Evolutionary conservation across 2,888 invertebrate species (phyloP), one percentile per base, ranked within the genome.

Genomic region (Drosophila seclusa): DNA sequence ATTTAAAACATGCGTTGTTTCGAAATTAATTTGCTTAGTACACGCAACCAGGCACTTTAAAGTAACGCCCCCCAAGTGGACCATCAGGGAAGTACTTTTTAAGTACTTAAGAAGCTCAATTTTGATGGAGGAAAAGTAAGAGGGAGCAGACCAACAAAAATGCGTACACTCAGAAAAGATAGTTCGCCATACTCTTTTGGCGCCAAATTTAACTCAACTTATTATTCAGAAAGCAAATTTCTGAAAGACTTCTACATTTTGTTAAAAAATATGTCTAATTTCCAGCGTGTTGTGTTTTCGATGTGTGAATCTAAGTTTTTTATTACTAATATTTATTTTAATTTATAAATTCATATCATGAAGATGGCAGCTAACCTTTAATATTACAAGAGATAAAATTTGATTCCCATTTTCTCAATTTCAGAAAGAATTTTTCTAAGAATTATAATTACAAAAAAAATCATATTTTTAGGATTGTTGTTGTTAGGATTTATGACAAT

Each of bases 11-110:
- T 78, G 79, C 73, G 76, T 76, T 74, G 49, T 32, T 45, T 58
- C 58, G 61, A 65, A 64, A 48, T 54, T 77, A 60, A 78, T 68
- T 78, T 80, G 81, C 62, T 68, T 58, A 52, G 36, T 53, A 42
- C 81, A 77, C 68, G 81, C 81, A 45, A 66, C 32, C 11, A 24
- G 24, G 29, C 57, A 57, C n/a, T 40, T 40, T 29, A 40, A 40
- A 16, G 40, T 57, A 29, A 36, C 53, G 34, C n/a, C 52, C 21
- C 29, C 18, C 29, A n/a, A 50, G 31, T 29, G 18, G 8, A 27
- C 40, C 34, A 54, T 4, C 6, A n/a, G 2, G 27, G 11, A 42
- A 45, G 58, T 42, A 64, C 49, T 27, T 38, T 55, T 29, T 13
- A 38, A 55, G 40, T 54, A 24, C 48, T 32, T 13, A 27, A 34